Conservation (phyloP, 2,113 vertebrate species). For the Onychostoma macrolepis region DNA sequence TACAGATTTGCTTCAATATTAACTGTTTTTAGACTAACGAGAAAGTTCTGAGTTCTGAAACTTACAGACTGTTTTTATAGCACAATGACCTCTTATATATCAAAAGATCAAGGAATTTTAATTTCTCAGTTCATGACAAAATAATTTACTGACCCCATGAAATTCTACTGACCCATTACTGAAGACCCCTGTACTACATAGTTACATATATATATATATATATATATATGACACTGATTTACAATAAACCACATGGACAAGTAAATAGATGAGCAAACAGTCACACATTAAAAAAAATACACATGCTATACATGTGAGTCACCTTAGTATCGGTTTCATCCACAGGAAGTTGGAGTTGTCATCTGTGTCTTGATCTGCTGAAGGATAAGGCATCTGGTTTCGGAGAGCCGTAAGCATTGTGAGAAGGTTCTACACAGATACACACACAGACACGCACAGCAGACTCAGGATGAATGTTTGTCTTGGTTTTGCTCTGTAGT, state of each 20-base stretch:
- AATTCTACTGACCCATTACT: too few relatives aligned
- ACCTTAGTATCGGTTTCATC: slow-evolving; percentile 14
- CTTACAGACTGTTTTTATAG: too few relatives aligned
- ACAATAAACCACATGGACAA: neutral
- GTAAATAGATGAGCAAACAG: neutral
- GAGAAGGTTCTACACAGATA: neutral
- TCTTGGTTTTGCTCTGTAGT: slow-evolving; percentile 48
- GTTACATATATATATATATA: too few relatives aligned
- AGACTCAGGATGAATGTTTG: slow-evolving; percentile 36
- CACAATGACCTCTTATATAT: too few relatives aligned
- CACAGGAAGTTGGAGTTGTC: slow-evolving; percentile 97
- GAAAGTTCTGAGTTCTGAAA: too few relatives aligned
- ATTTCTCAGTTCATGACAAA: too few relatives aligned
- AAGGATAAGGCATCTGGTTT: slow-evolving; percentile 93
- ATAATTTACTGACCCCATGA: too few relatives aligned
- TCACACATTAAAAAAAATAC: neutral
- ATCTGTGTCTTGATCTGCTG: slow-evolving; percentile 92
- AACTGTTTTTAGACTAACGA: too few relatives aligned
- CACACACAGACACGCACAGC: slow-evolving; percentile 35
- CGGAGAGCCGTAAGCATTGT: slow-evolving; percentile 64
- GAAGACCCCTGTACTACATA: too few relatives aligned
- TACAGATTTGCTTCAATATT: too few relatives aligned
- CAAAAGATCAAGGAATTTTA: too few relatives aligned
- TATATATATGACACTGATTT: neutral
- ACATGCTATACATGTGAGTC: neutral